phyloP scores from a whole-genome alignment of 2,888 invertebrate species.

The Parapristionchus giblindavisi region DNA sequence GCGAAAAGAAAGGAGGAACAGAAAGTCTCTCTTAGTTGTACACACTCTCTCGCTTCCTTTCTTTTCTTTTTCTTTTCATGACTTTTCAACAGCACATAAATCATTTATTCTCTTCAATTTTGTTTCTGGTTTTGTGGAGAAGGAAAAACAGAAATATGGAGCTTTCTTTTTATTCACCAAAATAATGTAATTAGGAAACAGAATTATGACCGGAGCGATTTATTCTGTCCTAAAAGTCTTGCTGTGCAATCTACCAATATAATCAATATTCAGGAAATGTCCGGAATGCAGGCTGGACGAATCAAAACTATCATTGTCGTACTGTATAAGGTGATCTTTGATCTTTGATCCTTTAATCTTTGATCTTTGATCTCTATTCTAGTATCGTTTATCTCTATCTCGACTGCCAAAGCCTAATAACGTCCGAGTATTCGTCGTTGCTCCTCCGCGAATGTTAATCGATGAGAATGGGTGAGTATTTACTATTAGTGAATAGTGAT shows the following conservation, averaged over 20 bases:
- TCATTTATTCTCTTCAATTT: too few relatives aligned
- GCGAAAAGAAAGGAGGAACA: too few relatives aligned
- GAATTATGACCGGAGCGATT: too few relatives aligned
- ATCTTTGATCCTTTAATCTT: background rate
- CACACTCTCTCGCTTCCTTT: too few relatives aligned
- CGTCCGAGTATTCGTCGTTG: conserved; percentile 55
- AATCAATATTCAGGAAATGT: conserved; percentile 20
- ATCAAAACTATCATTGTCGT: conserved; percentile 31
- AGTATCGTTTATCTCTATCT: conserved; percentile 56
- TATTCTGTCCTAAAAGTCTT: too few relatives aligned
- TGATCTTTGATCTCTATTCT: background rate
- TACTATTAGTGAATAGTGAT: background rate
- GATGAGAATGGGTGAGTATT: conserved; percentile 57
- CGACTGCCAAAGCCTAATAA: conserved; percentile 47
- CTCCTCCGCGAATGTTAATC: conserved; percentile 56
- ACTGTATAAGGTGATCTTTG: conserved; percentile 32
- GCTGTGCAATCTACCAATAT: background rate
- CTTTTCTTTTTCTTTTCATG: too few relatives aligned
- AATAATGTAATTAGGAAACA: too few relatives aligned
- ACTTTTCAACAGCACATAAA: too few relatives aligned
- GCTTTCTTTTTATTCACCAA: too few relatives aligned
- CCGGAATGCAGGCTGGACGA: background rate
- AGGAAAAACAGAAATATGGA: too few relatives aligned
- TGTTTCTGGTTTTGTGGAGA: too few relatives aligned
- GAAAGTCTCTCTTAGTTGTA: too few relatives aligned